Conservation (phyloP, 2,113 vertebrate genomes). For the Cepphus grylle region DNA sequence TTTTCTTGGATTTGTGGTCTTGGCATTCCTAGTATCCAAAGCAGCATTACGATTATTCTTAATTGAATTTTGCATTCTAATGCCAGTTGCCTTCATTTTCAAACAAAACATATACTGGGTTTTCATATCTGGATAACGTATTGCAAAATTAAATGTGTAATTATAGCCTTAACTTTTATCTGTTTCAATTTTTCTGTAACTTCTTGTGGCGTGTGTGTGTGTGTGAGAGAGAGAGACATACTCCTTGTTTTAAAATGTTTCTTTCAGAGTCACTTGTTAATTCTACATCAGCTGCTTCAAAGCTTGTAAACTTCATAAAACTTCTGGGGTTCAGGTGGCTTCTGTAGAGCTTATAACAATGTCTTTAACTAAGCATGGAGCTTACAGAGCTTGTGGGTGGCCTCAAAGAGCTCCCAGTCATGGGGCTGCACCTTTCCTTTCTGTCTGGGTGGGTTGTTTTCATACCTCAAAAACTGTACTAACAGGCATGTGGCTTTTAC, state of each 20-base stretch:
- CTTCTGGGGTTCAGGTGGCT: neutral
- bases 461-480: neutral
- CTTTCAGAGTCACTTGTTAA: neutral
- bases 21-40: neutral
- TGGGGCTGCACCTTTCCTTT: neutral
- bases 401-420: accelerated
- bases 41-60: neutral
- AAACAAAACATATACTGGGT: neutral
- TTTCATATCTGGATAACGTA: conserved; percentile 18
- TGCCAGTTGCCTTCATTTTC: conserved; percentile 7
- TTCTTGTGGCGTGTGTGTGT: neutral
- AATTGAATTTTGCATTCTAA: conserved; percentile 5
- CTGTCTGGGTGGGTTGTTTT: neutral
- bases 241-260: neutral
- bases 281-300: neutral
- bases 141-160: conserved; percentile 19
- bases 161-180: neutral
- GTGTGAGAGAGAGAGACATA: neutral
- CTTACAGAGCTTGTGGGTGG: neutral
- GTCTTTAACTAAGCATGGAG: neutral
- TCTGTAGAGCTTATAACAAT: neutral
- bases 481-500: neutral
- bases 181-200: neutral
- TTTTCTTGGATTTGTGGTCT: neutral
- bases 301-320: neutral